Evolutionary conservation across 2,797 vertebrate species (phyloP).

Genomic region (Amblyopsis hoosieri): DNA sequence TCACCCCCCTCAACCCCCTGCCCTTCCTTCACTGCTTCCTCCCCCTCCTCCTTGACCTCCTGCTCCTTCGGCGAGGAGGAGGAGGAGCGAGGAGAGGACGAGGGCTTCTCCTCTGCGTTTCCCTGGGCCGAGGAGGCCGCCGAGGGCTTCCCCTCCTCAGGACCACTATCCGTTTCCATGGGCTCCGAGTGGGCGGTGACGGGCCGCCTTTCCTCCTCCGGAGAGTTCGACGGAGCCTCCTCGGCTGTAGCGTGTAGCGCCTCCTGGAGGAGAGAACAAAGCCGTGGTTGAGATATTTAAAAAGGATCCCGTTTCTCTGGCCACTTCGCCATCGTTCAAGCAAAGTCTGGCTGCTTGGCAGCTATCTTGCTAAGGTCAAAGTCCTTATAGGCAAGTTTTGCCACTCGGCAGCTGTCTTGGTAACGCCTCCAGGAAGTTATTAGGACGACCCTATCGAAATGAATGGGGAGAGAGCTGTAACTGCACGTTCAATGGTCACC

Average conservation of each 20-base stretch:
- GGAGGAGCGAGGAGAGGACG: constrained; percentile 37
- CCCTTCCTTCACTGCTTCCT: constrained; percentile 27
- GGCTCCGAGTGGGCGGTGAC: constrained; percentile 41
- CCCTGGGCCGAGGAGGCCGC: constrained; percentile 35
- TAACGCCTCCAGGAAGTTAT: too few relatives aligned
- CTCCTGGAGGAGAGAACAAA: constrained; percentile 46
- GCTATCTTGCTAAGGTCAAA: too few relatives aligned
- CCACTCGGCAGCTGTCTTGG: too few relatives aligned
- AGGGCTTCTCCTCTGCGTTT: constrained; percentile 40
- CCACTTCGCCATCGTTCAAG: too few relatives aligned
- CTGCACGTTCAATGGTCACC: too few relatives aligned
- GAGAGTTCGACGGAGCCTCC: constrained; percentile 25
- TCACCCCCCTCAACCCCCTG: constrained; percentile 67
- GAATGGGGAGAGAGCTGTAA: too few relatives aligned
- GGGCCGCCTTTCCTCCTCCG: constrained; percentile 15
- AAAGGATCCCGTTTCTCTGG: too few relatives aligned
- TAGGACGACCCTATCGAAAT: too few relatives aligned
- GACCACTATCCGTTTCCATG: constrained; percentile 58
- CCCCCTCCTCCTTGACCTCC: constrained; percentile 29
- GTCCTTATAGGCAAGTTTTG: too few relatives aligned
- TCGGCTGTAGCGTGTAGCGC: constrained; percentile 27
- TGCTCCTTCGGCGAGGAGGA: constrained; percentile 26
- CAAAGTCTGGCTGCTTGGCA: too few relatives aligned
- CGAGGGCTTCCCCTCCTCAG: constrained; percentile 31
- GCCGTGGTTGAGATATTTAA: too few relatives aligned